Percentiles rank a stretch among this genome's conserved stretches.
phyloP scores from a whole-genome alignment of 1,140 invertebrate species.

The Euura saliciscinereae region DNA sequence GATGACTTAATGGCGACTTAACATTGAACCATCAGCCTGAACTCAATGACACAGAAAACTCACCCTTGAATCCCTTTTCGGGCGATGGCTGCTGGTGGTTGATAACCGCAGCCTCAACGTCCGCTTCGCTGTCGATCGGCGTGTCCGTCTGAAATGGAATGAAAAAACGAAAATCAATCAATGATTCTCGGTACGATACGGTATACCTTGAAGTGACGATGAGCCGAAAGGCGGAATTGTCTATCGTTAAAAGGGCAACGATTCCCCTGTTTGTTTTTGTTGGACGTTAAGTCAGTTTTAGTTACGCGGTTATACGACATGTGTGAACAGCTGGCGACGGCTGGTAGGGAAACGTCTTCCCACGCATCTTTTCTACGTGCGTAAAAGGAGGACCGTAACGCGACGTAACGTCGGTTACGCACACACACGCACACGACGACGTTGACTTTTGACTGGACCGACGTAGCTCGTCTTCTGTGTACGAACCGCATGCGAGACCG shows the following conservation, averaged over 20 bases:
- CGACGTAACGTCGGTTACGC: not conserved
- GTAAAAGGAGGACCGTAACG: not conserved
- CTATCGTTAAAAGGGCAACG: not conserved
- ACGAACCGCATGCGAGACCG: not conserved
- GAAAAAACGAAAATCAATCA: conserved; percentile 6
- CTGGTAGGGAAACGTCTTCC: conserved; percentile 38
- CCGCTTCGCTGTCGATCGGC: conserved; percentile 46
- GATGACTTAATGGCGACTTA: conserved; percentile 1
- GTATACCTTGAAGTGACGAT: no score
- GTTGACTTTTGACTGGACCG: not conserved
- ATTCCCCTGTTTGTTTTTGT: not conserved
- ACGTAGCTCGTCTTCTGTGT: not conserved
- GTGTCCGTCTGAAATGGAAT: conserved; percentile 53
- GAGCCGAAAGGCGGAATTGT: not conserved
- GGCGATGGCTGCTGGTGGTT: conserved; percentile 48
- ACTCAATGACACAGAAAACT: conserved; percentile 15
- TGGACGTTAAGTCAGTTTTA: conserved; percentile 1
- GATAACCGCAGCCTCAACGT: conserved; percentile 43
- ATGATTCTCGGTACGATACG: no score
- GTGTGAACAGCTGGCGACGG: conserved; percentile 46
- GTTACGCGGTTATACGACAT: conserved; percentile 32
- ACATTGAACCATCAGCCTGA: not conserved
- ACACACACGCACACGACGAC: not conserved
- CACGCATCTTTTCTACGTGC: conserved; percentile 37
- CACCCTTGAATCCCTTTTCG: conserved; percentile 58